Conservation (phyloP, 1,140 invertebrate species). For the Zophobas morio region DNA sequence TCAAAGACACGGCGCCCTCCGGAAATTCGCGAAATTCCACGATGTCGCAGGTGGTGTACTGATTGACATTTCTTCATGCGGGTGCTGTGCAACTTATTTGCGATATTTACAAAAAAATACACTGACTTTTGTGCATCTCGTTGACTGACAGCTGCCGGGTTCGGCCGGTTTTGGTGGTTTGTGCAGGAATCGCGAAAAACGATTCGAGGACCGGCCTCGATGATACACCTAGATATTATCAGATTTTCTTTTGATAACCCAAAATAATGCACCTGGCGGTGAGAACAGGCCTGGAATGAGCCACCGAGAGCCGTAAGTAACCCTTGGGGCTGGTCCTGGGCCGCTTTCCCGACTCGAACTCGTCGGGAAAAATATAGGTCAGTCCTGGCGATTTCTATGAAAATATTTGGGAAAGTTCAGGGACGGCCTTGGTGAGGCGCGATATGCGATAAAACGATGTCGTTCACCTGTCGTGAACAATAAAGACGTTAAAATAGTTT, state of each 20-base stretch:
- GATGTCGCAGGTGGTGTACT: constrained; percentile 66
- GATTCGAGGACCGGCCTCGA: constrained; percentile 31
- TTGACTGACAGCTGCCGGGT: not conserved
- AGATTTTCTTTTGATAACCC: constrained; percentile 29
- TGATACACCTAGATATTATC: constrained; percentile 44
- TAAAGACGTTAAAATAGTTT: constrained; percentile 26
- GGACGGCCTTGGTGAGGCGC: constrained; percentile 24
- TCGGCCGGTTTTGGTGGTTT: constrained; percentile 21
- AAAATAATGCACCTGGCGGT: not conserved
- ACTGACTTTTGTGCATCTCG: constrained; percentile 22
- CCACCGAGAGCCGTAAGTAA: not conserved
- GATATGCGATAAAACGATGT: constrained; percentile 33
- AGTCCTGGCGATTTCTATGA: constrained; percentile 27
- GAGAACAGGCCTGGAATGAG: not conserved
- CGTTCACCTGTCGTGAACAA: constrained; percentile 36
- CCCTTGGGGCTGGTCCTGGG: not conserved
- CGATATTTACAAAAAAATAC: constrained; percentile 50
- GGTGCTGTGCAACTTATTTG: constrained; percentile 55
- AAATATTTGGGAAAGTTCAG: constrained; percentile 35
- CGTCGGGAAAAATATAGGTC: constrained; percentile 21
- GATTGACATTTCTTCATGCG: constrained; percentile 66
- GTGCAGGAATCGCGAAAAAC: constrained; percentile 4
- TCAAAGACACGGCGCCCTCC: constrained; percentile 60
- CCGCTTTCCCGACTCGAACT: not conserved
- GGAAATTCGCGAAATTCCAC: constrained; percentile 60